Evolutionary conservation across 2,888 invertebrate species (phyloP), one percentile per base, ranked within the genome.

Genomic region (Lasiommata megera): DNA sequence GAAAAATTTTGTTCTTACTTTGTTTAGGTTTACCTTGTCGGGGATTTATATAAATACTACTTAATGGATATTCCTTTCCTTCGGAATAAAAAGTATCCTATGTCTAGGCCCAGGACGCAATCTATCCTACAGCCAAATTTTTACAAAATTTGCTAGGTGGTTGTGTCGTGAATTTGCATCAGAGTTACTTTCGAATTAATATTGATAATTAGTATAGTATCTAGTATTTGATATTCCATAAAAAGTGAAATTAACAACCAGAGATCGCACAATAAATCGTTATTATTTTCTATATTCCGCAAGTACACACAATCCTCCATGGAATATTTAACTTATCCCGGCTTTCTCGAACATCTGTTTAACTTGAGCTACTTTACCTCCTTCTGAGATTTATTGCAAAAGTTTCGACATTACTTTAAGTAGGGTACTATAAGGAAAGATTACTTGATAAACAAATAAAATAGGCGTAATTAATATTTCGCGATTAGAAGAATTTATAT

Each of bases 361-460:
- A 18, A 47, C 34, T 54, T 48, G 17, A 9, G 14, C 38, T 40
- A 34, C 34, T 36, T 48, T 31, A 38, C 16, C 46, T 23, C 17
- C 12, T 36, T 46, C 11, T 11, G 8, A 41, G 41, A 52, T 60
- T 60, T 56, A 60, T 54, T 54, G 48, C 28, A 44, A 56, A 60
- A 56, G 53, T 56, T 60, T 54, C 17, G 28, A 36, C 47, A 44
- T 57, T 52, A 38, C 31, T 52, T 46, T 29, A 47, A 37, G 18
- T 23, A 46, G 17, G 48, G 12, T 48, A 36, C 23, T 23, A 37
- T 37, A 23, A 23, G 2, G 37, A 37, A 48, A 48, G 8, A 17
- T n/a, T 46, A n/a, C 1, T 31, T 46, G 11, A 40, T 18, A 17
- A 40, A 17, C 38, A 41, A 41, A 23, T 40, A 40, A 17, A 40